Evolutionary conservation across 2,113 vertebrate genomes (phyloP).

Genomic region (Lepus americanus): DNA sequence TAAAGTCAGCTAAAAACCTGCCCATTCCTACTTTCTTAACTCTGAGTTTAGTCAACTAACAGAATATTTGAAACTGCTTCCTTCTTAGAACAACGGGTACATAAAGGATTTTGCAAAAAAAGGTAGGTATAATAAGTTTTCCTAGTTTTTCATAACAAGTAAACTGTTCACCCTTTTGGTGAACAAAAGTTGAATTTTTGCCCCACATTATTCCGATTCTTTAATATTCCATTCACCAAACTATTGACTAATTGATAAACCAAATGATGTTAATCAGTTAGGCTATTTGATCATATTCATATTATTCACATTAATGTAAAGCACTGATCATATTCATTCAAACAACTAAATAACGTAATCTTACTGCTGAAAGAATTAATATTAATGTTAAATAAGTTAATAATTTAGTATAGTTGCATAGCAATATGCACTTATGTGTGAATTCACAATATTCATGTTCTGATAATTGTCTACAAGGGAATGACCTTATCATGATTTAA

Average conservation of each 20-base stretch:
- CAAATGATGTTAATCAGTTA: background rate
- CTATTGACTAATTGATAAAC: background rate
- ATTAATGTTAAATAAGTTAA: background rate
- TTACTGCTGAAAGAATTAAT: background rate
- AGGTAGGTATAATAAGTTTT: background rate
- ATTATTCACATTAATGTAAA: background rate
- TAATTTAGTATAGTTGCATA: background rate
- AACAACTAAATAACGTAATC: background rate
- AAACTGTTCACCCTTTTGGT: background rate
- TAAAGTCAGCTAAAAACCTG: background rate
- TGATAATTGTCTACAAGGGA: background rate
- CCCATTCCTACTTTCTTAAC: background rate
- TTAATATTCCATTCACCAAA: constrained; percentile 35
- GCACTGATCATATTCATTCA: too few relatives aligned
- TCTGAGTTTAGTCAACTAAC: background rate
- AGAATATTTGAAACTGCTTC: background rate
- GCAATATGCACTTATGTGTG: background rate
- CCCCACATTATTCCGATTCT: background rate
- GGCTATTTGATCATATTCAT: background rate
- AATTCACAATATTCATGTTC: background rate
- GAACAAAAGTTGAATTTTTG: background rate
- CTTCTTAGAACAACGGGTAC: background rate
- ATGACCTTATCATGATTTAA: constrained; percentile 44
- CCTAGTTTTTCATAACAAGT: background rate
- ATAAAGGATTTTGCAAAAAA: background rate